These are phyloP conservation scores for Dunckerocampus dactyliophorus DNA, from an alignment of 2,113 vertebrate species.

Conservation along the genomic window DNA sequence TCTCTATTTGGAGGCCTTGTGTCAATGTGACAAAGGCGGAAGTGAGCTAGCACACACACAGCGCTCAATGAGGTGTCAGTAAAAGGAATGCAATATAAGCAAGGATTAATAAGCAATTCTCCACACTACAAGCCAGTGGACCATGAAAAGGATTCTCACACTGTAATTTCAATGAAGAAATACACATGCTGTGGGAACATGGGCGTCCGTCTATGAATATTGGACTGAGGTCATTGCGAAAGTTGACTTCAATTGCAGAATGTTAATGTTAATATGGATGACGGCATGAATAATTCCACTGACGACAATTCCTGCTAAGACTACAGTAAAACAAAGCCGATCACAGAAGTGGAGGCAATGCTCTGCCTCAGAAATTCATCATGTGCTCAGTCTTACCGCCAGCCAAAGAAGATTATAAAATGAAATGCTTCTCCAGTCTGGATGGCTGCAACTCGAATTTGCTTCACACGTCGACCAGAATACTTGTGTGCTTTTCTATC, in stretches of 20 bases:
- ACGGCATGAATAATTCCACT: slow-evolving; percentile 14
- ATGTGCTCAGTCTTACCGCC: slow-evolving; percentile 55
- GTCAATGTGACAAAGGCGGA: too few relatives aligned
- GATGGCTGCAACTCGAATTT: slow-evolving; percentile 8
- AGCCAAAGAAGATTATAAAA: slow-evolving; percentile 50
- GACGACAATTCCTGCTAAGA: slow-evolving; percentile 28
- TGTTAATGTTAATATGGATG: background rate
- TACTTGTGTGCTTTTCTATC: background rate
- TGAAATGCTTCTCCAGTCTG: slow-evolving; percentile 4
- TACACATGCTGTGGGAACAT: background rate
- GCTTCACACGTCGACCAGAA: background rate
- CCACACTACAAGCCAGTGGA: background rate
- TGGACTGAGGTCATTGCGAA: background rate
- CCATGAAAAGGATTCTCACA: too few relatives aligned
- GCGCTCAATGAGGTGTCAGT: too few relatives aligned
- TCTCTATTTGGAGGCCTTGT: too few relatives aligned
- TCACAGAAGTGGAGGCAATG: slow-evolving; percentile 45
- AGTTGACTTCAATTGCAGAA: background rate
- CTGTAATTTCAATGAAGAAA: too few relatives aligned
- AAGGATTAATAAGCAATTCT: background rate
- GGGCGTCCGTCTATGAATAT: background rate
- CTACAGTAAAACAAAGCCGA: slow-evolving; percentile 41
- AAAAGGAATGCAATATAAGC: too few relatives aligned
- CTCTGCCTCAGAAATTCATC: slow-evolving; percentile 36
- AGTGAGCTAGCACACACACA: too few relatives aligned